A percentile compares a stretch with the other conserved stretches of the same genome.
Evolutionary conservation across 2,797 vertebrate species (phyloP).

Genomic region (Salmo trutta): DNA sequence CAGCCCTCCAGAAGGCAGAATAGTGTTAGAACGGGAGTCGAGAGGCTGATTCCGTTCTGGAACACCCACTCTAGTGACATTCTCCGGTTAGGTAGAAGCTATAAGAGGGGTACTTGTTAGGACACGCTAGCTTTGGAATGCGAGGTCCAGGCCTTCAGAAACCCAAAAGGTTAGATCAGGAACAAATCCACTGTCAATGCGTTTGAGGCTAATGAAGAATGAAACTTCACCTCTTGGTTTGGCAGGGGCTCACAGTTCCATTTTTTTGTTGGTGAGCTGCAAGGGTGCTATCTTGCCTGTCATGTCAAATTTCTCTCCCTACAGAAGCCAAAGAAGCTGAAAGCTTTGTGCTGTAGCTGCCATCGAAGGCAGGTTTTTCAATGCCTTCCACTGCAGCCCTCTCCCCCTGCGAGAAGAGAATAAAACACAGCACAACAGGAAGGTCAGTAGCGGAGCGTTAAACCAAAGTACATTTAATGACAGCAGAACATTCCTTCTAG

Average conservation of each 20-base stretch:
- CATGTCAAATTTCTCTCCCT: slow-evolving; percentile 85
- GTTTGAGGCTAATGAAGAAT: slow-evolving; percentile 84
- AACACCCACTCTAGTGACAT: slow-evolving; percentile 70
- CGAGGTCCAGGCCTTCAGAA: slow-evolving; percentile 50
- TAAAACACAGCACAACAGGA: slow-evolving; percentile 64
- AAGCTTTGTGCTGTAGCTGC: slow-evolving; percentile 71
- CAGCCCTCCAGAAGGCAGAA: slow-evolving; percentile 75
- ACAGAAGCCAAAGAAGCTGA: slow-evolving; percentile 78
- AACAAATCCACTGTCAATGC: slow-evolving; percentile 74
- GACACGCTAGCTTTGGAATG: slow-evolving; percentile 73
- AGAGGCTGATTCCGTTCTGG: slow-evolving; percentile 72
- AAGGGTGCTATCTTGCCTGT: slow-evolving; percentile 87
- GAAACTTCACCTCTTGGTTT: slow-evolving; percentile 92
- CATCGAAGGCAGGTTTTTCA: slow-evolving; percentile 85
- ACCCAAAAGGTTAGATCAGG: slow-evolving; percentile 75
- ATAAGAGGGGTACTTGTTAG: slow-evolving; percentile 66
- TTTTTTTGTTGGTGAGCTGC: slow-evolving; percentile 85
- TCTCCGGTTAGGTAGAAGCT: slow-evolving; percentile 63
- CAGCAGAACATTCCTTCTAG: slow-evolving; percentile 80
- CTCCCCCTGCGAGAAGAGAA: slow-evolving; percentile 72
- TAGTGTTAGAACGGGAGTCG: slow-evolving; percentile 73
- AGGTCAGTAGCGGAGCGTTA: slow-evolving; percentile 73
- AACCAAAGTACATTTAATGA: slow-evolving; percentile 75
- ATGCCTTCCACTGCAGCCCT: slow-evolving; percentile 75
- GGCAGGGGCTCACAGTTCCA: slow-evolving; percentile 81